These are phyloP conservation scores for Camponotus vicinus DNA, from an alignment of 1,140 invertebrate genomes.

Conservation along the genomic window DNA sequence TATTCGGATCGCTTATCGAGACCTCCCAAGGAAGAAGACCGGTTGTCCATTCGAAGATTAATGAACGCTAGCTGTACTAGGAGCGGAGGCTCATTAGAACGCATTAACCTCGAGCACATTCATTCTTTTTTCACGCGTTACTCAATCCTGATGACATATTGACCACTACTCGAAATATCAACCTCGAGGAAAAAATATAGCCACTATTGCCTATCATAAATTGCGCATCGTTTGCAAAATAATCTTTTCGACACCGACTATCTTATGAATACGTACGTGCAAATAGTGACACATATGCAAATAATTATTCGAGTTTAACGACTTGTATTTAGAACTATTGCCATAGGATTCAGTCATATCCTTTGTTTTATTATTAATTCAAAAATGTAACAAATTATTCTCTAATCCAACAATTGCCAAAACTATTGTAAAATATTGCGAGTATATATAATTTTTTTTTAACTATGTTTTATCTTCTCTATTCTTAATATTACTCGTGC, in stretches of 20 bases:
- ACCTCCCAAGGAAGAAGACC: constrained; percentile 62
- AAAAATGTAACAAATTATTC: not conserved
- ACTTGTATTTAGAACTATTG: constrained; percentile 14
- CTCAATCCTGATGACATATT: constrained; percentile 69
- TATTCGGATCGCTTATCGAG: constrained; percentile 66
- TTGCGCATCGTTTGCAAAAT: constrained; percentile 11
- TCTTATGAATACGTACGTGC: not conserved
- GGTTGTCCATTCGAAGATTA: constrained; percentile 71
- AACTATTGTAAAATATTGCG: not conserved
- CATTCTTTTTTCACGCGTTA: constrained; percentile 17
- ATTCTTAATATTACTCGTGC: not conserved
- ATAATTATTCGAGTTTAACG: constrained; percentile 2
- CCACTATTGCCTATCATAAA: constrained; percentile 47
- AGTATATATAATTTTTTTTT: not conserved
- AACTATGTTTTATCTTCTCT: not conserved
- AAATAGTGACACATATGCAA: not conserved
- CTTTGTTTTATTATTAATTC: not conserved
- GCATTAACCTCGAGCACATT: constrained; percentile 68
- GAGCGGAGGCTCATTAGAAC: constrained; percentile 73
- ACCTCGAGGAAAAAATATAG: not conserved
- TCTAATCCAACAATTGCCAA: not conserved
- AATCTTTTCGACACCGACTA: not conserved
- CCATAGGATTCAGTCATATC: not conserved
- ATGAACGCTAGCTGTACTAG: constrained; percentile 62
- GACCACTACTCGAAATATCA: constrained; percentile 61